phyloP scores from a whole-genome alignment of 2,888 invertebrate genomes.

The Sturmia bella region DNA sequence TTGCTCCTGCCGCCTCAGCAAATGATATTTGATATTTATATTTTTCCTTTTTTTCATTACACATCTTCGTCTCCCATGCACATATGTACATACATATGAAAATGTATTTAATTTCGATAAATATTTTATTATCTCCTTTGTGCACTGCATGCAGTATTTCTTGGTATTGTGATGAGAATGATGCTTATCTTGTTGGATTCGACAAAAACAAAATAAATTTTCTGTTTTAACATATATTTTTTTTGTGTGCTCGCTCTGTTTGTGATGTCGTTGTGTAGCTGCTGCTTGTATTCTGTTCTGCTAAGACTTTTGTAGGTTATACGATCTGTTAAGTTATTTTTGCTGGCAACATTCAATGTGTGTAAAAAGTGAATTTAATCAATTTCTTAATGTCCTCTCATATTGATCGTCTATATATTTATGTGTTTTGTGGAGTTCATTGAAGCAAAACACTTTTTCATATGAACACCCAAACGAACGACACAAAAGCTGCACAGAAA shows the following conservation, averaged over 20 bases:
- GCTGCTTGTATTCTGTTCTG: constrained; percentile 38
- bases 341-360: constrained; percentile 44
- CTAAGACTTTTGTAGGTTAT: constrained; percentile 24
- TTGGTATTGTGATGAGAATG: constrained; percentile 37
- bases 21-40: constrained; percentile 52
- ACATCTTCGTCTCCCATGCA: neutral
- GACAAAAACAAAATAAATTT: constrained; percentile 52
- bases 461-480: neutral
- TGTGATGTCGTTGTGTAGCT: constrained; percentile 25
- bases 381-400: constrained; percentile 46
- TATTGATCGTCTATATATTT: constrained; percentile 8
- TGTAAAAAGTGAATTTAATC: constrained; percentile 63
- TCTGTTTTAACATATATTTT: constrained; percentile 32
- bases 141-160: constrained; percentile 1
- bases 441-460: constrained; percentile 47
- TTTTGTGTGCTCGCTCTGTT: constrained; percentile 19
- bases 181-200: constrained; percentile 41
- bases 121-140: constrained; percentile 57
- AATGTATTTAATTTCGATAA: constrained; percentile 59
- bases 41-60: too few species aligned
- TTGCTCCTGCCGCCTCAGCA: neutral
- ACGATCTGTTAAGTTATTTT: constrained; percentile 44
- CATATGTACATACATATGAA: constrained; percentile 20
- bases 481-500: constrained; percentile 17
- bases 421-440: constrained; percentile 39